Percentiles rank a stretch among this genome's conserved stretches.
Conservation (phyloP, 2,113 vertebrate genomes). For the Ammodytes marinus region DNA sequence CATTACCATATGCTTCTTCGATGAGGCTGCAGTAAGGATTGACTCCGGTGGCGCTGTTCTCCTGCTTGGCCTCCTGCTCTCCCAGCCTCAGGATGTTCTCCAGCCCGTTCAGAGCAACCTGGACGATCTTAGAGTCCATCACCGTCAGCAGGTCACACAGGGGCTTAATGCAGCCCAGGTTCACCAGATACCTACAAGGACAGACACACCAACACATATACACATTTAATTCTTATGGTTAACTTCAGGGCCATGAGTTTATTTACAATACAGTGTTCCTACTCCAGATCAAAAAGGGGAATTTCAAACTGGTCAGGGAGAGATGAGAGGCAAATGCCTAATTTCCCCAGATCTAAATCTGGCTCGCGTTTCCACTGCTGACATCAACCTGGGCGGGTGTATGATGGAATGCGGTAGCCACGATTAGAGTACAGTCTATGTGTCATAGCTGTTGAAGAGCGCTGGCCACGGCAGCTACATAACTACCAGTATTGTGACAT, state of each 20-base stretch:
- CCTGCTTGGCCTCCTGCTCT: slow-evolving; percentile 95
- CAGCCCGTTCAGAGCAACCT: slow-evolving; percentile 94
- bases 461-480: too few relatives aligned
- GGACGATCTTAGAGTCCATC: slow-evolving; percentile 99
- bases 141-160: slow-evolving; percentile 97
- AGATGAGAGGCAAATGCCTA: too few relatives aligned
- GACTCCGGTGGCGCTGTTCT: slow-evolving; percentile 87
- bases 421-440: too few relatives aligned
- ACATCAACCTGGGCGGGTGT: too few relatives aligned
- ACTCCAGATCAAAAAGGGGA: too few relatives aligned
- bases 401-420: too few relatives aligned
- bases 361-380: too few relatives aligned
- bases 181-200: slow-evolving; percentile 91
- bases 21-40: slow-evolving; percentile 98
- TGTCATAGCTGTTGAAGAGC: too few relatives aligned
- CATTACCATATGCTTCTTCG: slow-evolving; percentile 95
- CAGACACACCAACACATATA: background rate
- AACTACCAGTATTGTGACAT: too few relatives aligned
- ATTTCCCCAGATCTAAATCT: too few relatives aligned
- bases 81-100: slow-evolving; percentile 97
- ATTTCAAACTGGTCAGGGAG: too few relatives aligned
- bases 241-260: background rate
- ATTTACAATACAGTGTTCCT: background rate
- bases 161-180: slow-evolving; percentile 96
- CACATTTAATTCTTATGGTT: background rate